phyloP scores from a whole-genome alignment of 2,888 invertebrate genomes.

The Diploptera punctata region DNA sequence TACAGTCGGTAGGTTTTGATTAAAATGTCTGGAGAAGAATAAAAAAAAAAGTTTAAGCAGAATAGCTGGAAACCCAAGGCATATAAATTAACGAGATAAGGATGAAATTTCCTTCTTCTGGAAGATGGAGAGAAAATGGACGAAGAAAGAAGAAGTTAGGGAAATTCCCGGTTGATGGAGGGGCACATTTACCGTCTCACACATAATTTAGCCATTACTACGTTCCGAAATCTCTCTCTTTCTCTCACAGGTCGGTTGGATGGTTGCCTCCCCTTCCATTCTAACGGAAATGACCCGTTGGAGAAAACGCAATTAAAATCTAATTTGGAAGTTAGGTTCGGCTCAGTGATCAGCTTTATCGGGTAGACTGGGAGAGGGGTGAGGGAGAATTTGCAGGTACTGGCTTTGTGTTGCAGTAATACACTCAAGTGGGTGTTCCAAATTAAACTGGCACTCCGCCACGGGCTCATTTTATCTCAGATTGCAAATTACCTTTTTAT shows the following conservation, averaged over 20 bases:
- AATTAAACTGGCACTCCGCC: background rate
- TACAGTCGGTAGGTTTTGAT: background rate
- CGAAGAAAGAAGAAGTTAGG: constrained; percentile 9
- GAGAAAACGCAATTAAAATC: constrained; percentile 45
- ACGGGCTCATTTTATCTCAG: constrained; percentile 7
- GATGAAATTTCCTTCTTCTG: constrained; percentile 13
- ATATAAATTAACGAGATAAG: constrained; percentile 28
- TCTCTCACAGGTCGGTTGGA: constrained; percentile 20
- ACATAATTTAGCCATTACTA: constrained; percentile 41
- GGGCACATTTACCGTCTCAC: constrained; percentile 25
- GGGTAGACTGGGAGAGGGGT: constrained; percentile 34
- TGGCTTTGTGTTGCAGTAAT: constrained; percentile 3
- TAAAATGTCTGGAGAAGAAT: background rate
- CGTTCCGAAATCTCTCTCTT: background rate
- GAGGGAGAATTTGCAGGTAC: constrained; percentile 11
- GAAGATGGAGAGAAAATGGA: constrained; percentile 15
- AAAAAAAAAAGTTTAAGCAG: background rate
- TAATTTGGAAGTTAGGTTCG: constrained; percentile 43
- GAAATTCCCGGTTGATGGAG: background rate
- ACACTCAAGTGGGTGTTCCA: constrained; percentile 15
- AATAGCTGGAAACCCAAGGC: background rate
- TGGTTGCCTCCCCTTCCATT: constrained; percentile 20
- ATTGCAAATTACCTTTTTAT: background rate
- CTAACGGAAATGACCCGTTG: constrained; percentile 43
- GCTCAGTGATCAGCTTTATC: constrained; percentile 43